These are phyloP conservation scores for honey bee (Apis mellifera) DNA, from an alignment of 1,140 invertebrate genomes.

Conservation along the genomic window DNA sequence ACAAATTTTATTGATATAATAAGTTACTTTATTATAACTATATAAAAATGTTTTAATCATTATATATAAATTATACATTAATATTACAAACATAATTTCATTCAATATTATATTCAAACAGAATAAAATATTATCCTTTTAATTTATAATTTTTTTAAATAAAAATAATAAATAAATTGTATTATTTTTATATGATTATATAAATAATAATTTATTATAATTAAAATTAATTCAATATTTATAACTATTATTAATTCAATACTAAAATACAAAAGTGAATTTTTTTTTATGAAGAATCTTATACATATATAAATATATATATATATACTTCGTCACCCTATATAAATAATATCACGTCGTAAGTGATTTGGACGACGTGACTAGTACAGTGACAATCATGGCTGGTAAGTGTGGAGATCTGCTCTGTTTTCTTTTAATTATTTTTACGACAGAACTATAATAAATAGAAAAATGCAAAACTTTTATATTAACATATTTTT, in stretches of 20 bases:
- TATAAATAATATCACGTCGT: constrained; percentile 38
- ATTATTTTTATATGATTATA: not conserved
- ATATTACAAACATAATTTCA: not conserved
- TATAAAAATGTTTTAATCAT: not conserved
- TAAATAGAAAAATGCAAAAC: not conserved
- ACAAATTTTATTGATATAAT: not conserved
- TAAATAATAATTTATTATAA: not conserved
- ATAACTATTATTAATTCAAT: not conserved
- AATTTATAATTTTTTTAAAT: not conserved
- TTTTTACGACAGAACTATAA: constrained; percentile 12
- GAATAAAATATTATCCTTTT: not conserved
- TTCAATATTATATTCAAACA: no score
- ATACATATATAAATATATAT: not conserved
- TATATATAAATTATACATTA: not conserved
- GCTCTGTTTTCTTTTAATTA: constrained; percentile 28
- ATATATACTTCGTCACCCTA: constrained; percentile 26
- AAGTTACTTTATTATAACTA: not conserved
- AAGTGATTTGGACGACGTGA: constrained; percentile 75
- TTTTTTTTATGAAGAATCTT: not conserved
- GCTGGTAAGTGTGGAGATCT: constrained; percentile 75
- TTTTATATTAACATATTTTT: not conserved
- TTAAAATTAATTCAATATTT: not conserved
- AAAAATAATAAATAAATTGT: not conserved
- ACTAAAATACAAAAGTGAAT: not conserved
- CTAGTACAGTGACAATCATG: constrained; percentile 77